Conservation (phyloP, 30 jellyfish, hydroid and myxozoan genomes). For the Hydractinia echinata region DNA sequence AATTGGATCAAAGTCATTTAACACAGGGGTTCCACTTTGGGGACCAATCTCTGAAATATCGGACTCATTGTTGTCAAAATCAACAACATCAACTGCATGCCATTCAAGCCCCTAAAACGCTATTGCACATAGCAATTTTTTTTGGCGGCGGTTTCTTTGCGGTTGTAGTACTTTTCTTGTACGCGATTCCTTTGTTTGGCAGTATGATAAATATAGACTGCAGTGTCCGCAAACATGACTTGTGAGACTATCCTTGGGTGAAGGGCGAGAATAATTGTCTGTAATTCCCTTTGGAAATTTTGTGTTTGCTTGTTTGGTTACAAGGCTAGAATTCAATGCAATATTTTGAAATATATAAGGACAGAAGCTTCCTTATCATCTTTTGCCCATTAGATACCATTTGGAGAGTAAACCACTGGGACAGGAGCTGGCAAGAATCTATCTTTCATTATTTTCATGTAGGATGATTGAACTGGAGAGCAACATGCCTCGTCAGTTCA, state of each 20-base stretch:
- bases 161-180: slow-evolving; percentile 23
- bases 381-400: slow-evolving; percentile 51
- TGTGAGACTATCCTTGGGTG: background rate
- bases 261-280: background rate
- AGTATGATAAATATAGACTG: too few species aligned
- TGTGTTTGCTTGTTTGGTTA: background rate
- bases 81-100: slow-evolving; percentile 37
- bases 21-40: too few species aligned
- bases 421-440: slow-evolving; percentile 58
- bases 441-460: slow-evolving; percentile 18
- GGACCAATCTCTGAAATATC: slow-evolving; percentile 39
- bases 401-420: slow-evolving; percentile 50
- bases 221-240: too few species aligned
- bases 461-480: background rate
- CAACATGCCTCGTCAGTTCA: background rate
- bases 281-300: background rate
- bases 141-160: slow-evolving; percentile 51
- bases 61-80: slow-evolving; percentile 37
- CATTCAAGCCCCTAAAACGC: slow-evolving; percentile 51
- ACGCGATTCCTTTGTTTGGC: background rate
- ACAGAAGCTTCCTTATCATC: slow-evolving; percentile 47
- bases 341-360: slow-evolving; percentile 39
- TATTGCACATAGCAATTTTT: slow-evolving; percentile 54
- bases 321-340: slow-evolving; percentile 26
- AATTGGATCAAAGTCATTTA: too few species aligned